Evolutionary conservation across 2,797 vertebrate genomes (phyloP), one percentile per base, ranked within the genome.

Genomic region (Siniperca undulata): DNA sequence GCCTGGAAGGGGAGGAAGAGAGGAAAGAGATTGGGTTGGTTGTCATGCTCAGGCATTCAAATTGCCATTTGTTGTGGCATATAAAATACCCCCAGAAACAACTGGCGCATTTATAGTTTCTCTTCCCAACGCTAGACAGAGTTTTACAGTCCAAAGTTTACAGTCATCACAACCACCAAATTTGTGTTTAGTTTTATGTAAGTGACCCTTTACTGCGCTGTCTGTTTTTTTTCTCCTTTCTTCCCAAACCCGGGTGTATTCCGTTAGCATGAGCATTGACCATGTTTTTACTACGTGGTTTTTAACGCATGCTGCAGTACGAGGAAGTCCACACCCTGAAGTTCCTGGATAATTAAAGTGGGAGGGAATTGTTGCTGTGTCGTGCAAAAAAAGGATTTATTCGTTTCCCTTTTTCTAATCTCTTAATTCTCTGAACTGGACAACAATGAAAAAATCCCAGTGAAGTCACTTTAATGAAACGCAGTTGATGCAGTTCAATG

Each of bases 11-110:
- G 74, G 73, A 82, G 77, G 61, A 74, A 85, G 74, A 74, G 72
- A 61, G 65, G 79, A 84, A 75, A 79, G 79, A 78, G 85, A 76
- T 67, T 75, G 82, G 69, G 48, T 61, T 59, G 82, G 86, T 88
- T 88, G 85, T 91, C 86, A 82, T 85, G 90, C 81, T 90, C 70
- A 80, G 82, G 87, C 81, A 89, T 93, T 93, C 84, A 92, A 80
- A 87, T 87, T 78, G 78, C 78, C 72, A 88, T 91, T 90, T 94
- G 90, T 90, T 91, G 88, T 78, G 87, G 88, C 71, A 86, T 81
- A 88, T 90, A 91, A 93, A 93, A 90, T 78, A 17, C 68, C 73
- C 70, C 78, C 82, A 86, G 84, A 93, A 93, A 93, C 88, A 91
- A 90, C 90, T 82, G 80, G 58, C 27, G 20, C 11, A 1, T 93